Percentiles rank a stretch among this genome's conserved stretches.
phyloP scores from a whole-genome alignment of 2,113 vertebrate species.

The Mola mola region DNA sequence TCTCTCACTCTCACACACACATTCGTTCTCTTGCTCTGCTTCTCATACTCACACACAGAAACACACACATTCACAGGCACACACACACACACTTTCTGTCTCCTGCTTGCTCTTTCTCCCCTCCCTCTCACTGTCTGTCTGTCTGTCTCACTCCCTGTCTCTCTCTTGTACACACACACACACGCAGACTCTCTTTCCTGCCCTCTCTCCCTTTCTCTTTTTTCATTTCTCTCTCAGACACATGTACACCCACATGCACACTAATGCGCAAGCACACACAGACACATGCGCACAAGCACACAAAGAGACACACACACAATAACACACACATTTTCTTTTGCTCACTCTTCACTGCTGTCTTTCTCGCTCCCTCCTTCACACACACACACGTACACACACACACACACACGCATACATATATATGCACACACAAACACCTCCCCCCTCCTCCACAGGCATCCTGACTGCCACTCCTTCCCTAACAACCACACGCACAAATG shows the following conservation, averaged over 20 bases:
- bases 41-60: slow-evolving; percentile 23
- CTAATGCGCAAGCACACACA: slow-evolving; percentile 41
- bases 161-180: slow-evolving; percentile 24
- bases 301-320: slow-evolving; percentile 45
- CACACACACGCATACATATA: not conserved
- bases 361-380: not conserved
- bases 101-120: slow-evolving; percentile 55
- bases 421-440: slow-evolving; percentile 31
- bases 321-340: slow-evolving; percentile 41
- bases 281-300: slow-evolving; percentile 57
- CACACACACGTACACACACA: not conserved
- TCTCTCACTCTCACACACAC: slow-evolving; percentile 10
- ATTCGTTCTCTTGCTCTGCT: slow-evolving; percentile 10
- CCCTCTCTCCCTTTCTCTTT: slow-evolving; percentile 42
- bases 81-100: slow-evolving; percentile 43
- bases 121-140: slow-evolving; percentile 46
- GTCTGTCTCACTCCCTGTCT: slow-evolving; percentile 23
- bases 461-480: slow-evolving; percentile 66
- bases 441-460: slow-evolving; percentile 64
- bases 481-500: slow-evolving; percentile 58
- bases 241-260: slow-evolving; percentile 26
- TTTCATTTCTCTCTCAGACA: slow-evolving; percentile 23
- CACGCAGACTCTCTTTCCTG: slow-evolving; percentile 32
- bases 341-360: not conserved
- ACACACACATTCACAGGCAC: slow-evolving; percentile 31